Evolutionary conservation across 1,140 invertebrate species (phyloP).

Genomic region (Brachionus sp.): DNA sequence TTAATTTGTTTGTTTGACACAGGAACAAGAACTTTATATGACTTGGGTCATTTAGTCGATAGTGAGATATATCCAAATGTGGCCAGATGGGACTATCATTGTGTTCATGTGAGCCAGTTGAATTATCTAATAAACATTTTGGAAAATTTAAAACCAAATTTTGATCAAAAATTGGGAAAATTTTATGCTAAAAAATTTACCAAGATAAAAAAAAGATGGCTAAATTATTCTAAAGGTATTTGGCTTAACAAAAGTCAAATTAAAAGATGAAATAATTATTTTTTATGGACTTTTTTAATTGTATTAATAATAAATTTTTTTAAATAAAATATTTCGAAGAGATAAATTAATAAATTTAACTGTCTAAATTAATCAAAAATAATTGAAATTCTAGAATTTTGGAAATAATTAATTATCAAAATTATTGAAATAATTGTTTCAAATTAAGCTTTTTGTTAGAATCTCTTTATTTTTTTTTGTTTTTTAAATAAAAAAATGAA

Average conservation of each 20-base stretch:
- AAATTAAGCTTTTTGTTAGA: too few species aligned
- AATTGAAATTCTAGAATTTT: too few species aligned
- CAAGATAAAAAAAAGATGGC: constrained; percentile 84
- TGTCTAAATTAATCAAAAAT: too few species aligned
- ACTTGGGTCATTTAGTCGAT: constrained; percentile 84
- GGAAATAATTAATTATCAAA: too few species aligned
- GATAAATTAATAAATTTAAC: too few species aligned
- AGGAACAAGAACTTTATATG: constrained; percentile 91
- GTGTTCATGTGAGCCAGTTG: constrained; percentile 93
- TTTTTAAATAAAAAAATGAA: too few species aligned
- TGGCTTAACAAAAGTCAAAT: constrained; percentile 79
- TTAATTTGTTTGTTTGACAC: constrained; percentile 89
- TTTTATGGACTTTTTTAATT: too few species aligned
- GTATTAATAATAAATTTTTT: too few species aligned
- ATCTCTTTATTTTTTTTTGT: too few species aligned
- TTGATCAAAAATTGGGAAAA: not conserved
- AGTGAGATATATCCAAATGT: constrained; percentile 78
- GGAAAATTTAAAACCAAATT: constrained; percentile 62
- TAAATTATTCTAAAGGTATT: constrained; percentile 91
- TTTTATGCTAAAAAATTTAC: constrained; percentile 67
- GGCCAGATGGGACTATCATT: constrained; percentile 91
- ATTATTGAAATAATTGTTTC: too few species aligned
- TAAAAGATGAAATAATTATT: not conserved
- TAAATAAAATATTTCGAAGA: too few species aligned
- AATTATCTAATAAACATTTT: constrained; percentile 82